Conservation (phyloP, 2,797 vertebrate species). For the Anguilla pacifica region DNA sequence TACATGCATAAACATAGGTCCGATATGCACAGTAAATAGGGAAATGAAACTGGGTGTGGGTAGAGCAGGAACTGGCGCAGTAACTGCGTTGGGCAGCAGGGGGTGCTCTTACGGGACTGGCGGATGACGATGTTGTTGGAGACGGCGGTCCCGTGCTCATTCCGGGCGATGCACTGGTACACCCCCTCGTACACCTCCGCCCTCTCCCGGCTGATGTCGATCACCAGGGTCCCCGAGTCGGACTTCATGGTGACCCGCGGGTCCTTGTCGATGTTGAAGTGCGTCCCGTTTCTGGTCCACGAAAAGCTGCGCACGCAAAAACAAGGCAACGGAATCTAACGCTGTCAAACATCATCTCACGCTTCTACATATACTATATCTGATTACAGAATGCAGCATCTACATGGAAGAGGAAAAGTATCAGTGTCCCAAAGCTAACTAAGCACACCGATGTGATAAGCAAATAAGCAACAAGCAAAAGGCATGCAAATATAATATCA, state of each 20-base stretch:
- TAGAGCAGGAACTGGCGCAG: background rate
- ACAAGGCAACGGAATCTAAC: background rate
- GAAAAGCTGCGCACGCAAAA: slow-evolving; percentile 77
- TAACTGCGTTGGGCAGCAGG: background rate
- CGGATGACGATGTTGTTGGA: slow-evolving; percentile 91
- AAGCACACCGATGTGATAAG: background rate
- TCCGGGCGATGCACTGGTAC: slow-evolving; percentile 91
- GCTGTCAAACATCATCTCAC: background rate
- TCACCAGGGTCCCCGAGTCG: slow-evolving; percentile 86
- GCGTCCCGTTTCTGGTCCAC: slow-evolving; percentile 93
- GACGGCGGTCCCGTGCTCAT: slow-evolving; percentile 87
- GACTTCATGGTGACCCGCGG: slow-evolving; percentile 85
- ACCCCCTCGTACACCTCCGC: slow-evolving; percentile 91
- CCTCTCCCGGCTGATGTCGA: slow-evolving; percentile 90
- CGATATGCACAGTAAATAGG: background rate
- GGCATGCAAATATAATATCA: background rate
- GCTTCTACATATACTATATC: background rate
- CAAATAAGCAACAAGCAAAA: background rate
- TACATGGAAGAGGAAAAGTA: background rate
- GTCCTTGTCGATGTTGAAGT: slow-evolving; percentile 94
- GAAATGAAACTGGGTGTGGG: background rate
- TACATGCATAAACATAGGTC: background rate
- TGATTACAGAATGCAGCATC: background rate
- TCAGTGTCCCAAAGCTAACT: background rate
- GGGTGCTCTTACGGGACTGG: slow-evolving; percentile 85